Percentiles rank a stretch among this genome's conserved stretches.
phyloP scores from a whole-genome alignment of 53 echinoderm and acorn worm species.

The Echinarachnius parma region DNA sequence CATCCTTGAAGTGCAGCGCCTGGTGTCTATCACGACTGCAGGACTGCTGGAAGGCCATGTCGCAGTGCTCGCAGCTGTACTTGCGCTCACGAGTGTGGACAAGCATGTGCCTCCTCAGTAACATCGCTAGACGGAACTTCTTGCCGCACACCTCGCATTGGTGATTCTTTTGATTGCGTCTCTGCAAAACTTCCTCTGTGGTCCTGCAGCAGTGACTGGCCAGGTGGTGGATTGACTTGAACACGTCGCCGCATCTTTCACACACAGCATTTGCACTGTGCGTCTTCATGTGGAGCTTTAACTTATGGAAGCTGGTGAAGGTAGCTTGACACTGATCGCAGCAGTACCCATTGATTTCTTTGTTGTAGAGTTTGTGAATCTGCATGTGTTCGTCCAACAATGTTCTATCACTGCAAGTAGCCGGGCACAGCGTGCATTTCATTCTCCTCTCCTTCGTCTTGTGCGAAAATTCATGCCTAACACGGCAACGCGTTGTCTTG shows the following conservation, averaged over 20 bases:
- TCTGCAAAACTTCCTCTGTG: too few relatives aligned
- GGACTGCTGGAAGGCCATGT: slow-evolving; percentile 36
- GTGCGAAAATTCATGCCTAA: not conserved
- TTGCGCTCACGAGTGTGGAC: slow-evolving; percentile 36
- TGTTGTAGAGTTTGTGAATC: not conserved
- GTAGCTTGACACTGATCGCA: not conserved
- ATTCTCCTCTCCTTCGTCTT: not conserved
- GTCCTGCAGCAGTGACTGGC: not conserved
- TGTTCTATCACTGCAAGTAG: not conserved
- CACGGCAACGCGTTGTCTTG: slow-evolving; percentile 17
- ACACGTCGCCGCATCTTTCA: not conserved
- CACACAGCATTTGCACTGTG: not conserved
- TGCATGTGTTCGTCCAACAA: not conserved
- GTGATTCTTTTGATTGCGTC: slow-evolving; percentile 30
- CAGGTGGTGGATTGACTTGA: not conserved
- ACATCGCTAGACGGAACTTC: slow-evolving; percentile 33
- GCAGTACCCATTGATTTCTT: not conserved
- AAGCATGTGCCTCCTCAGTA: slow-evolving; percentile 36
- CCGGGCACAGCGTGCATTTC: not conserved
- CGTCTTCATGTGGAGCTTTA: slow-evolving; percentile 36
- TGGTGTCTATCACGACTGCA: slow-evolving; percentile 32
- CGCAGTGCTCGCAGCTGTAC: slow-evolving; percentile 31
- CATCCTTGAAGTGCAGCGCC: slow-evolving; percentile 26
- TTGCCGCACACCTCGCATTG: slow-evolving; percentile 43
- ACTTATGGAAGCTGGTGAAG: not conserved